These are phyloP conservation scores for Stictocephala bisonia DNA, from an alignment of 2,888 invertebrate species.

Conservation along the genomic window DNA sequence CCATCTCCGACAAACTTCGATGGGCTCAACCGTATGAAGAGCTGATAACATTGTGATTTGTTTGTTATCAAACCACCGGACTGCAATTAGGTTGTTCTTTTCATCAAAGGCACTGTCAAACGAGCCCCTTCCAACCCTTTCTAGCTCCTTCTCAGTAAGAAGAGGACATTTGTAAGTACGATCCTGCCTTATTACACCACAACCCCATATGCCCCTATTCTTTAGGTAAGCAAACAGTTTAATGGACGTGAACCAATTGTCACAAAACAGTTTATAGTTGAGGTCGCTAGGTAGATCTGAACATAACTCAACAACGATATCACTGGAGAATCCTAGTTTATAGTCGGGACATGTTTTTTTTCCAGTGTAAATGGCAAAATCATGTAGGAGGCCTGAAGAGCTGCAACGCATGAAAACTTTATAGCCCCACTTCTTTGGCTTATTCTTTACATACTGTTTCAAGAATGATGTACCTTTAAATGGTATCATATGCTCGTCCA, in stretches of 20 bases:
- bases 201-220: conserved; percentile 55
- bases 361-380: conserved; percentile 16
- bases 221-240: conserved; percentile 42
- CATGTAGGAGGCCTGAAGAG: conserved; percentile 55
- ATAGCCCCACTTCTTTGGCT: conserved; percentile 52
- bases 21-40: conserved; percentile 55
- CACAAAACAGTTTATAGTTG: conserved; percentile 50
- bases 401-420: conserved; percentile 48
- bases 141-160: conserved; percentile 53
- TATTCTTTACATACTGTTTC: conserved; percentile 48
- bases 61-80: conserved; percentile 59
- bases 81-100: conserved; percentile 46
- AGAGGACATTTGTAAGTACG: conserved; percentile 43
- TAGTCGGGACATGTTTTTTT: conserved; percentile 8
- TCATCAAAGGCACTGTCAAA: conserved; percentile 48
- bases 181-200: conserved; percentile 49
- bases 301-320: conserved; percentile 14
- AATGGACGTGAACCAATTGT: conserved; percentile 51
- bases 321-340: conserved; percentile 16
- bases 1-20: conserved; percentile 56
- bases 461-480: conserved; percentile 57
- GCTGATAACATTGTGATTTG: conserved; percentile 59
- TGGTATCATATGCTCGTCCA: conserved; percentile 60
- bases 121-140: conserved; percentile 56
- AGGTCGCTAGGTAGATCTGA: conserved; percentile 16